Base-by-base conservation (phyloP, 2,113 vertebrate genomes). In the Scomber scombrus region DNA sequence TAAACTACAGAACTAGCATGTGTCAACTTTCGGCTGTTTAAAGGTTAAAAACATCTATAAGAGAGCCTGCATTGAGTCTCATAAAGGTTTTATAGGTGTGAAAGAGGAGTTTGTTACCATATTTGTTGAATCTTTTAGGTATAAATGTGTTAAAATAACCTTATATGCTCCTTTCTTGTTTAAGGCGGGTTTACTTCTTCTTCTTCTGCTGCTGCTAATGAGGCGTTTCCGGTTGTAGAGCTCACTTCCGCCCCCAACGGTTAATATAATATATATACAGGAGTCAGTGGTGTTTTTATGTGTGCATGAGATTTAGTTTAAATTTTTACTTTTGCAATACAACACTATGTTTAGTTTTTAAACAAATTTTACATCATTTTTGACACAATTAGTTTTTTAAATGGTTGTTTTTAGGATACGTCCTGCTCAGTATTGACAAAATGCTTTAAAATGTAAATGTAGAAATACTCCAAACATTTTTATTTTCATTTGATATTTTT, bases 141-240 rank as follows among this genome's bases (percentile, higher is more conserved):
- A 1, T 54, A 3, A 50, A 16, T 51, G n/a, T 73, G 13, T n/a
- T n/a, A n/a, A 76, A 79, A 18, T 57, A 66, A 43, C 43, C 3
- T 21, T 0, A 43, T 14, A 46, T 0, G 3, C 0, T 21, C 0
- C 5, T 5, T 9, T 1, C 29, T 56, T 3, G 2, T 0, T 5
- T 15, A 34, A 65, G 72, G 81, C 86, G 89, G 72, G 81, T 81
- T 77, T 16, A 11, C 29, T 31, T 29, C 69, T 81, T 58, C 69
- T 74, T 63, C 47, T 52, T 45, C 58, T 69, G 71, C 71, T 26
- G 54, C 60, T 56, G 46, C 16, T 34, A 19, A 5, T 4, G 1
- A 16, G 4, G 2, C n/a, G 2, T 45, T 71, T 62, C 54, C 16
- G 47, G 31, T 34, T 5, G 19, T 4, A 2, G 54, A 56, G 9